Evolutionary conservation across 2,797 vertebrate genomes (phyloP).

Genomic region (Tauraco hartlaubi): DNA sequence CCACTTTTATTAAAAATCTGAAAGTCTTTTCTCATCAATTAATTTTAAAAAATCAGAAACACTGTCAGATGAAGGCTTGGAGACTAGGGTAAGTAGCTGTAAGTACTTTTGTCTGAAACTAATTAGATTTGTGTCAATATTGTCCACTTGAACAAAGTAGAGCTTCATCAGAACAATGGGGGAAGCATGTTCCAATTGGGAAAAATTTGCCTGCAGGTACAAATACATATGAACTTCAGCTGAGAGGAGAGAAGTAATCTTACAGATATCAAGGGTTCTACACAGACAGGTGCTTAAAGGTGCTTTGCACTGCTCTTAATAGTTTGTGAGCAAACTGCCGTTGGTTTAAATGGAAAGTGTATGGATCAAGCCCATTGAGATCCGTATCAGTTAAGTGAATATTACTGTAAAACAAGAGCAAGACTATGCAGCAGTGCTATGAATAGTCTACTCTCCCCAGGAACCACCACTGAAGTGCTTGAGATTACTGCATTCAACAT

Average conservation of each 20-base stretch:
- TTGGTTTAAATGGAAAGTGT: constrained; percentile 4
- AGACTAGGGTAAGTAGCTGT: neutral
- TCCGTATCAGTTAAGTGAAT: neutral
- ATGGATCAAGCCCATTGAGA: neutral
- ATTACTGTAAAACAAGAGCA: neutral
- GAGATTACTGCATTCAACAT: neutral
- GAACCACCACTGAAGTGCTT: neutral
- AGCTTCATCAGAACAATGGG: neutral
- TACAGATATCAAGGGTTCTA: neutral
- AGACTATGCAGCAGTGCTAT: neutral
- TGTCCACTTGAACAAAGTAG: neutral
- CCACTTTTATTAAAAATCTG: neutral
- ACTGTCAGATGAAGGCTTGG: neutral
- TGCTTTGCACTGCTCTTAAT: neutral
- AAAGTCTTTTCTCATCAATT: neutral
- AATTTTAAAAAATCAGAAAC: neutral
- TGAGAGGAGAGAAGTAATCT: neutral
- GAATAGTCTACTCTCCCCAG: neutral
- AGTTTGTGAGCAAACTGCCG: neutral
- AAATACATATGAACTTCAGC: neutral
- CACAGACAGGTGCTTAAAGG: neutral
- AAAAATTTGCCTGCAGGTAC: constrained; percentile 17
- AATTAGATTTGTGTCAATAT: constrained; percentile 1
- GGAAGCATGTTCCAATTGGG: neutral
- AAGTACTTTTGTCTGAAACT: constrained; percentile 1